A percentile compares a stretch with the other conserved stretches of the same genome.
These are phyloP conservation scores for Melinaea marsaeus DNA, from an alignment of 2,888 invertebrate species.

Conservation along the genomic window DNA sequence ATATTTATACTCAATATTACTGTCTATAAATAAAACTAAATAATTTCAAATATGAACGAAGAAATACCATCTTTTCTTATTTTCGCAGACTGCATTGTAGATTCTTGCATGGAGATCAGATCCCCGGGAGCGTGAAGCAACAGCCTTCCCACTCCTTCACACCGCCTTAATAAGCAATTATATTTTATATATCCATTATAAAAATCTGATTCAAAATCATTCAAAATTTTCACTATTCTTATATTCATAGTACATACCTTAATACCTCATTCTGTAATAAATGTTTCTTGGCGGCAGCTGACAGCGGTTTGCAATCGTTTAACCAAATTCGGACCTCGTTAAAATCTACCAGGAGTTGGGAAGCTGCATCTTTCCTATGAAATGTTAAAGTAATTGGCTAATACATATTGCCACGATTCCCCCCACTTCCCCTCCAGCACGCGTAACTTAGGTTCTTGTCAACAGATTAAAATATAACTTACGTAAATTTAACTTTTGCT, in stretches of 20 bases:
- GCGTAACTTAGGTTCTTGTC: background rate
- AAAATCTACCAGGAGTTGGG: slow-evolving; percentile 89
- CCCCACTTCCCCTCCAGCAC: background rate
- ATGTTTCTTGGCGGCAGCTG: slow-evolving; percentile 73
- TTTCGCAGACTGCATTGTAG: slow-evolving; percentile 65
- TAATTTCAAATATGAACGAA: background rate
- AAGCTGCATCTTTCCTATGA: slow-evolving; percentile 81
- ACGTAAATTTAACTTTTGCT: slow-evolving; percentile 89
- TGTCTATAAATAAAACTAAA: background rate
- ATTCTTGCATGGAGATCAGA: slow-evolving; percentile 85
- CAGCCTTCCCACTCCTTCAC: slow-evolving; percentile 90
- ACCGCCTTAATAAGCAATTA: slow-evolving; percentile 70
- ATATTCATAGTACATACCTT: slow-evolving; percentile 44
- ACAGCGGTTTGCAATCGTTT: slow-evolving; percentile 76
- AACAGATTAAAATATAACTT: slow-evolving; percentile 32
- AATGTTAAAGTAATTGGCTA: slow-evolving; percentile 17
- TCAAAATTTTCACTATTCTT: too few relatives aligned
- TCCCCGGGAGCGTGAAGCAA: slow-evolving; percentile 89
- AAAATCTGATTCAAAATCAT: too few relatives aligned
- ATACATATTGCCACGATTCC: background rate
- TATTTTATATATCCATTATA: too few relatives aligned
- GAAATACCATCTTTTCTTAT: slow-evolving; percentile 60
- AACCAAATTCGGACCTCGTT: slow-evolving; percentile 88
- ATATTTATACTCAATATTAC: too few relatives aligned
- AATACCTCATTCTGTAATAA: slow-evolving; percentile 81